Conservation (phyloP, 2,113 vertebrate species). For the Hemiprocne comata region DNA sequence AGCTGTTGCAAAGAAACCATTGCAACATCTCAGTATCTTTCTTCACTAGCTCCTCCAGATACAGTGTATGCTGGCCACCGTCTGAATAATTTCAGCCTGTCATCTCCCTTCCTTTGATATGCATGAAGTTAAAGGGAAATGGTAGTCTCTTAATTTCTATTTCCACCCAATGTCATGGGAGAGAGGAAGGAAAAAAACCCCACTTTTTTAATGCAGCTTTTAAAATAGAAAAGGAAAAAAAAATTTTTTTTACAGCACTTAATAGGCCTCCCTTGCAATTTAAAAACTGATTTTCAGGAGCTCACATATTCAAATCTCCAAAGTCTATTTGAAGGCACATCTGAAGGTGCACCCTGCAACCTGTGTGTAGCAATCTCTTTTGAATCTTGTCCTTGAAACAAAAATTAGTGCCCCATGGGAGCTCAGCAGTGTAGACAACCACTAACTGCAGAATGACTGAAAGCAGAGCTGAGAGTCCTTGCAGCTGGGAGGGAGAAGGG, state of each 20-base stretch:
- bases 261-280: constrained; percentile 79
- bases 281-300: constrained; percentile 76
- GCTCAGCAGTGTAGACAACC: constrained; percentile 75
- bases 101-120: constrained; percentile 73
- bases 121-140: constrained; percentile 68
- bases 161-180: constrained; percentile 70
- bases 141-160: constrained; percentile 68
- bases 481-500: constrained; percentile 79
- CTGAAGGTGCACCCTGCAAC: constrained; percentile 81
- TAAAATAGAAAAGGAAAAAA: constrained; percentile 70
- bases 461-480: constrained; percentile 78
- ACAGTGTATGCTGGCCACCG: not conserved
- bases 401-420: constrained; percentile 79
- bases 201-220: constrained; percentile 63
- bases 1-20: not conserved
- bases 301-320: constrained; percentile 80
- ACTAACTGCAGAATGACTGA: constrained; percentile 79
- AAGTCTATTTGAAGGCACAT: constrained; percentile 81
- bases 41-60: constrained; percentile 24
- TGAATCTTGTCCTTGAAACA: constrained; percentile 84
- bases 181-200: not conserved
- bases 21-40: constrained; percentile 61
- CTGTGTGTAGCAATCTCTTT: constrained; percentile 79
- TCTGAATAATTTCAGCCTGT: constrained; percentile 50
- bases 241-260: constrained; percentile 67